phyloP scores from a whole-genome alignment of 2,113 vertebrate genomes.

The Nestor notabilis region DNA sequence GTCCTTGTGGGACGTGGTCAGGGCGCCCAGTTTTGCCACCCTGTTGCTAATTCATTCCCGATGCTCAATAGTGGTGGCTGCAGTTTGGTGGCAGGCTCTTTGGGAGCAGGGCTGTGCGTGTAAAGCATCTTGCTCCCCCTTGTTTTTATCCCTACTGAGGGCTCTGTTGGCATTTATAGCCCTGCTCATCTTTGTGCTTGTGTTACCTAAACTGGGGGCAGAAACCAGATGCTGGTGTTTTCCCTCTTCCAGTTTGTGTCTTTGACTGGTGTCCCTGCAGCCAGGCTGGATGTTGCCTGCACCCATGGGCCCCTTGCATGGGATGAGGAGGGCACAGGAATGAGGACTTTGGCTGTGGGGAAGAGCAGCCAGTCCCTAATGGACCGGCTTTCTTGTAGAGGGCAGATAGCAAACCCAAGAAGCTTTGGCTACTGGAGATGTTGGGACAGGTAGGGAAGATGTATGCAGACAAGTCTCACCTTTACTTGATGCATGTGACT shows the following conservation, averaged over 20 bases:
- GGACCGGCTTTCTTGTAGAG: neutral
- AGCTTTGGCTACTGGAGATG: neutral
- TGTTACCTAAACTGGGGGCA: neutral
- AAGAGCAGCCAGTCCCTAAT: neutral
- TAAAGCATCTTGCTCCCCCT: neutral
- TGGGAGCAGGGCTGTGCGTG: neutral
- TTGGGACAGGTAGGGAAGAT: neutral
- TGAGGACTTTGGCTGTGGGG: neutral
- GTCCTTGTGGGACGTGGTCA: neutral
- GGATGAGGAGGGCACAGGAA: neutral
- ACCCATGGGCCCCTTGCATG: neutral
- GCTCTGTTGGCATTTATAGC: neutral
- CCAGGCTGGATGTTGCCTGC: neutral
- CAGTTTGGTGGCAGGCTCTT: neutral
- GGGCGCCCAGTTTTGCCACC: neutral
- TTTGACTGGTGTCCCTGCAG: neutral
- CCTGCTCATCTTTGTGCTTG: neutral
- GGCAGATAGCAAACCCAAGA: neutral
- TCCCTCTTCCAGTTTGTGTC: neutral
- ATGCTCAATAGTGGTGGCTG: accelerated
- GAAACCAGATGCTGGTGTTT: neutral
- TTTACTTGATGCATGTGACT: accelerated
- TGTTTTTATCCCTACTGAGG: neutral
- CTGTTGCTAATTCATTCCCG: neutral
- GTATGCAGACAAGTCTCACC: accelerated